Conservation (phyloP, 2,113 vertebrate genomes). For the Megaptera novaeangliae region DNA sequence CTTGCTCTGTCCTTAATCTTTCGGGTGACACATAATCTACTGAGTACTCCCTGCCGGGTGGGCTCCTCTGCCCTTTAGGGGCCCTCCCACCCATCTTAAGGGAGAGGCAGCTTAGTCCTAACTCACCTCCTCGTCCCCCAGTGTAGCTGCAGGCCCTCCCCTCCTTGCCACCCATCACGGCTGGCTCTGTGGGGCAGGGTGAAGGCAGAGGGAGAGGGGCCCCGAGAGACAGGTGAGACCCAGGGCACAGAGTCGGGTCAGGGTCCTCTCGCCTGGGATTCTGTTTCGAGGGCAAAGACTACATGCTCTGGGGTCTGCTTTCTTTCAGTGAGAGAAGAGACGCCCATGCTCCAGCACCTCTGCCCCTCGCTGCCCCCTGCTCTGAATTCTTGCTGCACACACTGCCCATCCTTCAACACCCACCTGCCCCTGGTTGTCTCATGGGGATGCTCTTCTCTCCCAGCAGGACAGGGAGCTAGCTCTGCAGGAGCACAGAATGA, state of each 20-base stretch:
- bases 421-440: background rate
- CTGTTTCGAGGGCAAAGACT: background rate
- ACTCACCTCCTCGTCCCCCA: rapidly evolving
- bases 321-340: background rate
- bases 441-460: background rate
- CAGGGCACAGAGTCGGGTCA: background rate
- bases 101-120: background rate
- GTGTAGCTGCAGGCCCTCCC: background rate
- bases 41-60: background rate
- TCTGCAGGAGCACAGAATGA: background rate
- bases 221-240: background rate
- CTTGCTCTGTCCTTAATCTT: background rate
- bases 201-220: background rate
- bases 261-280: background rate
- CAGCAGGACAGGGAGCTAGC: background rate
- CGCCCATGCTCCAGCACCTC: background rate
- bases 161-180: background rate
- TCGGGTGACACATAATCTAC: background rate
- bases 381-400: background rate
- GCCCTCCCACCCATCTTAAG: too few relatives aligned
- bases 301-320: background rate
- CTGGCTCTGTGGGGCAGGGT: background rate
- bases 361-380: background rate
- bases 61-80: background rate
- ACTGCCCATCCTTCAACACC: background rate